A percentile compares a stretch with the other conserved stretches of the same genome.
Conservation (phyloP, 2,888 invertebrate species). For the Brachycybe producta region DNA sequence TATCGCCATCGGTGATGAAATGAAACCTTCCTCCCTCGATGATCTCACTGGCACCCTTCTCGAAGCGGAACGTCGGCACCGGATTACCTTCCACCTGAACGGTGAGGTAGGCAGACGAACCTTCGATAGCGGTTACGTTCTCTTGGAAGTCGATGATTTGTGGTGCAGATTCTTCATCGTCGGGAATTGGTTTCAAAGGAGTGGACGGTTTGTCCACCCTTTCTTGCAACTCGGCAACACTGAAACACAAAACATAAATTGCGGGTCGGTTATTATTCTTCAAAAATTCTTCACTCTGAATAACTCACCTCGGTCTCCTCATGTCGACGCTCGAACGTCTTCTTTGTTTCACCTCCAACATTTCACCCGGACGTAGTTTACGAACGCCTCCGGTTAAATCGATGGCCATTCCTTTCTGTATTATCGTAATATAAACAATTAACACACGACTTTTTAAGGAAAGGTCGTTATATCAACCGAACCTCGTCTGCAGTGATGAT, state of each 20-base stretch:
- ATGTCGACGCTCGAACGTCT: slow-evolving; percentile 80
- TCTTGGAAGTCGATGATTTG: slow-evolving; percentile 84
- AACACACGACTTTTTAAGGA: not conserved
- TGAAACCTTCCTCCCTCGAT: slow-evolving; percentile 92
- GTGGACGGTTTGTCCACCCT: slow-evolving; percentile 81
- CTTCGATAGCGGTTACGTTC: slow-evolving; percentile 92
- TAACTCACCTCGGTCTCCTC: slow-evolving; percentile 36
- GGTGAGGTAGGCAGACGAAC: slow-evolving; percentile 82
- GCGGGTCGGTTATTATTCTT: slow-evolving; percentile 20
- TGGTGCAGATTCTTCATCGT: slow-evolving; percentile 65
- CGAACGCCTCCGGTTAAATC: slow-evolving; percentile 26
- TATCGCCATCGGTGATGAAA: slow-evolving; percentile 85
- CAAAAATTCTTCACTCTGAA: slow-evolving; percentile 24
- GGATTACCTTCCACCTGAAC: slow-evolving; percentile 89
- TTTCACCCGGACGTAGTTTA: slow-evolving; percentile 27
- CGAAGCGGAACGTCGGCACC: slow-evolving; percentile 87
- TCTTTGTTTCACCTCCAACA: slow-evolving; percentile 32
- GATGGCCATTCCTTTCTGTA: slow-evolving; percentile 27
- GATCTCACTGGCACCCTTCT: slow-evolving; percentile 68
- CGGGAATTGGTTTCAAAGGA: slow-evolving; percentile 59
- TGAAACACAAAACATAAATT: slow-evolving; percentile 31
- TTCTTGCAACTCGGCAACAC: slow-evolving; percentile 79
- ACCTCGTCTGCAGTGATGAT: slow-evolving; percentile 94
- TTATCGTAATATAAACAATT: too few relatives aligned
- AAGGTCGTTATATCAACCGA: slow-evolving; percentile 29